Evolutionary conservation across 2,113 vertebrate species (phyloP).

Genomic region (Penelope pileata): DNA sequence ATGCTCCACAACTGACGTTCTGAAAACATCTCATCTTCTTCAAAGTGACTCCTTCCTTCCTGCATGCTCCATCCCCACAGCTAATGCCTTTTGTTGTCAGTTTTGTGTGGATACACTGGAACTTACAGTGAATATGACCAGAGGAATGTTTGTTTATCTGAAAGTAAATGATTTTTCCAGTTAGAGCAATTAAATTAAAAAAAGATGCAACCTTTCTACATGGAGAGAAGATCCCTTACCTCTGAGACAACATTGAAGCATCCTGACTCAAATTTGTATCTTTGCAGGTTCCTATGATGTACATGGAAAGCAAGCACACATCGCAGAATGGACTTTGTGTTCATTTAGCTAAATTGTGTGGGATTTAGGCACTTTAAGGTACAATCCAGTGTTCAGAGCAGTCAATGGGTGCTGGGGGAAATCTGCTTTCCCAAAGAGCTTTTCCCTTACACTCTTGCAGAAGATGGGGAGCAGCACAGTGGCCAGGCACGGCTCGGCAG

Average conservation of each 20-base stretch:
- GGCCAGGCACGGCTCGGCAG: fast-evolving
- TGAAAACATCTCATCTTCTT: background rate
- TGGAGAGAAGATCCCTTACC: background rate
- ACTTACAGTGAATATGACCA: background rate
- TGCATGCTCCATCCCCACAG: background rate
- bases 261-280: background rate
- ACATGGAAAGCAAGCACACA: background rate
- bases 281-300: background rate
- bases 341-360: background rate
- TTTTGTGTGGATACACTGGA: background rate
- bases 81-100: fast-evolving
- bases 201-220: background rate
- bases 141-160: background rate
- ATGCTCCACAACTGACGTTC: background rate
- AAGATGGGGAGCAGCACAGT: fast-evolving
- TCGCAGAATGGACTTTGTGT: fast-evolving
- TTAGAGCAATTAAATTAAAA: background rate
- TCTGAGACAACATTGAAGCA: background rate
- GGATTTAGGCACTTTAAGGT: background rate
- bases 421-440: background rate
- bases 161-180: background rate
- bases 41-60: background rate
- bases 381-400: background rate
- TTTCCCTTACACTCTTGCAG: background rate
- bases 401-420: background rate